Percentiles rank a stretch among this genome's conserved stretches.
Conservation (phyloP, 2,888 invertebrate species). For the Plebejus melissa region DNA sequence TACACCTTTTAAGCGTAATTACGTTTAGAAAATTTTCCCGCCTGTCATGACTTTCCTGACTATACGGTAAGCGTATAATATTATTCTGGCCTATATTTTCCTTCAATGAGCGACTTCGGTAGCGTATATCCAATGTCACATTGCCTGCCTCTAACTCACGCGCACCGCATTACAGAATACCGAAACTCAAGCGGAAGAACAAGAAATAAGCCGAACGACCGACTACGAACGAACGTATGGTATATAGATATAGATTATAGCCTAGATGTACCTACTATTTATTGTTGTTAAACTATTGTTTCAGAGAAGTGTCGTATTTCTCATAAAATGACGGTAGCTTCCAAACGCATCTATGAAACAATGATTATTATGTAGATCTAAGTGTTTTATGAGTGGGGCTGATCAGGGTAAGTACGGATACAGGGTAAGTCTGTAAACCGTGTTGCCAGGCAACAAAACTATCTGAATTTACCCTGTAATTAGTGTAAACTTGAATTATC, state of each 20-base stretch:
- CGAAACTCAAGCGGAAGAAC: conserved; percentile 74
- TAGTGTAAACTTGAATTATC: not conserved
- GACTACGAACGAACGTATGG: conserved; percentile 66
- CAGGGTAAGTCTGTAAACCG: not conserved
- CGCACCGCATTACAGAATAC: conserved; percentile 74
- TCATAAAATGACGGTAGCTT: not conserved
- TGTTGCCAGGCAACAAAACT: too few relatives aligned
- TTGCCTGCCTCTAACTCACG: conserved; percentile 56
- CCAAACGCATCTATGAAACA: conserved; percentile 34
- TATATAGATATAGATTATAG: conserved; percentile 37
- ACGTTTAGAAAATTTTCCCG: too few relatives aligned
- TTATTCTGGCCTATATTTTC: too few relatives aligned
- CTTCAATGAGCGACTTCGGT: not conserved
- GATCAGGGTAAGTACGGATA: not conserved
- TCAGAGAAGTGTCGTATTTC: conserved; percentile 25
- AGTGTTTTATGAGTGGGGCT: conserved; percentile 19
- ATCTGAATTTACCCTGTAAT: not conserved
- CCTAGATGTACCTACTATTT: conserved; percentile 38
- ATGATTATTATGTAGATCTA: conserved; percentile 30
- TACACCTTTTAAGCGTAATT: too few relatives aligned
- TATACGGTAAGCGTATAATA: too few relatives aligned
- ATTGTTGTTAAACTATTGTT: conserved; percentile 39
- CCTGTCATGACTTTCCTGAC: too few relatives aligned
- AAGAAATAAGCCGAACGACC: conserved; percentile 68
- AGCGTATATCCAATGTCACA: conserved; percentile 31